These are phyloP conservation scores for Ectemnius continuus DNA, from an alignment of 2,888 invertebrate species.

Conservation along the genomic window DNA sequence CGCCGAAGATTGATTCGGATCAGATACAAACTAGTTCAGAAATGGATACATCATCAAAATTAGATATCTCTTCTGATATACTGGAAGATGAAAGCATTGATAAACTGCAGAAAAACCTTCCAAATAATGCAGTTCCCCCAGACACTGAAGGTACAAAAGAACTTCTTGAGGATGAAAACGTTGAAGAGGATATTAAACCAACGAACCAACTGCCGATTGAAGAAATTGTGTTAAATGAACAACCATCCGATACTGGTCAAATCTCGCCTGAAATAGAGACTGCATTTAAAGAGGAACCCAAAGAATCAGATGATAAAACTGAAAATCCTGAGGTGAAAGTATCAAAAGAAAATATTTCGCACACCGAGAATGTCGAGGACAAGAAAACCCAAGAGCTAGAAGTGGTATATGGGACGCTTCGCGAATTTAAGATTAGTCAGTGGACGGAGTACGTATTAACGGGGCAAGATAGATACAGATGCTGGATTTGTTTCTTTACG, in stretches of 20 bases:
- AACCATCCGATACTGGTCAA: background rate
- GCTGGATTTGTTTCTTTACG: conserved; percentile 82
- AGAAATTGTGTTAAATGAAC: background rate
- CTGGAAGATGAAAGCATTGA: background rate
- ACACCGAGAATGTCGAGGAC: background rate
- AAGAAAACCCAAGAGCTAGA: background rate
- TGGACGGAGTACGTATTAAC: conserved; percentile 67
- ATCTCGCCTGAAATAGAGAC: background rate
- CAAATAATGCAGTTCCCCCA: background rate
- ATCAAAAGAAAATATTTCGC: background rate
- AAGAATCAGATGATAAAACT: background rate
- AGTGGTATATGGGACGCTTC: background rate
- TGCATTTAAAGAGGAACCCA: background rate
- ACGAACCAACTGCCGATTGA: background rate
- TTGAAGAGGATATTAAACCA: background rate
- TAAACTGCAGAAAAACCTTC: background rate
- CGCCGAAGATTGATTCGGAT: conserved; percentile 18
- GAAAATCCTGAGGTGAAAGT: background rate
- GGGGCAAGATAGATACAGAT: conserved; percentile 77
- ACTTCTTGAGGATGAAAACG: background rate
- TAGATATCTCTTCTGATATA: background rate
- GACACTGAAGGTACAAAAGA: background rate
- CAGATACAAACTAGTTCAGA: background rate
- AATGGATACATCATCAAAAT: background rate
- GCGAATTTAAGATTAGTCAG: conserved; percentile 47